phyloP scores from a whole-genome alignment of 2,113 vertebrate genomes.

The Bothrops jararaca region DNA sequence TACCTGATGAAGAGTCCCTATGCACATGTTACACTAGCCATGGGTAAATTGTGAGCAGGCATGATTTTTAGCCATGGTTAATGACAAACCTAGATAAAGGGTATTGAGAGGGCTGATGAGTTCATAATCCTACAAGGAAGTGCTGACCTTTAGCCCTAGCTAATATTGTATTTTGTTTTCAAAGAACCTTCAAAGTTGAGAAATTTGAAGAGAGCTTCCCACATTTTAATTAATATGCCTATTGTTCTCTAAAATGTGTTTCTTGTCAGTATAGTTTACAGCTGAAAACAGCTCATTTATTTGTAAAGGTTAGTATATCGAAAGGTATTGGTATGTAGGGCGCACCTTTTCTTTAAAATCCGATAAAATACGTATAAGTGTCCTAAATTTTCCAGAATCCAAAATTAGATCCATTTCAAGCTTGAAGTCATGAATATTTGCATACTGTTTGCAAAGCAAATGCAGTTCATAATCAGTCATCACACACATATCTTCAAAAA shows the following conservation, averaged over 20 bases:
- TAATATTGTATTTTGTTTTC: neutral
- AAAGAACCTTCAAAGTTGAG: neutral
- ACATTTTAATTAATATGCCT: neutral
- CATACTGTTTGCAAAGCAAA: constrained; percentile 86
- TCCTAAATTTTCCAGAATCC: constrained; percentile 92
- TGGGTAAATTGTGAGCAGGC: neutral
- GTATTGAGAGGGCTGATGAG: neutral
- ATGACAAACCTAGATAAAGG: neutral
- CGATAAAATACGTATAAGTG: constrained; percentile 76
- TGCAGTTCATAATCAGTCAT: constrained; percentile 98
- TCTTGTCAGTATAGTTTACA: neutral
- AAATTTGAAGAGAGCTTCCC: neutral
- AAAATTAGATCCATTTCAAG: constrained; percentile 81
- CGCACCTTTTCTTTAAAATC: constrained; percentile 84
- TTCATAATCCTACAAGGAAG: neutral
- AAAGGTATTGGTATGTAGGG: constrained; percentile 13
- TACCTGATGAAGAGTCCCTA: neutral
- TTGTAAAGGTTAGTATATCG: neutral
- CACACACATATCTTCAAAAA: constrained; percentile 96
- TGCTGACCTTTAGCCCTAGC: neutral
- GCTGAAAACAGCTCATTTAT: neutral
- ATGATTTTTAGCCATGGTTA: neutral
- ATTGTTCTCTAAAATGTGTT: neutral
- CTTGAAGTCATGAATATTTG: constrained; percentile 76
- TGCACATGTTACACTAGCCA: neutral